Percentiles rank a stretch among this genome's conserved stretches.
Evolutionary conservation across 2,113 vertebrate species (phyloP).

Genomic region (Bungarus multicinctus): DNA sequence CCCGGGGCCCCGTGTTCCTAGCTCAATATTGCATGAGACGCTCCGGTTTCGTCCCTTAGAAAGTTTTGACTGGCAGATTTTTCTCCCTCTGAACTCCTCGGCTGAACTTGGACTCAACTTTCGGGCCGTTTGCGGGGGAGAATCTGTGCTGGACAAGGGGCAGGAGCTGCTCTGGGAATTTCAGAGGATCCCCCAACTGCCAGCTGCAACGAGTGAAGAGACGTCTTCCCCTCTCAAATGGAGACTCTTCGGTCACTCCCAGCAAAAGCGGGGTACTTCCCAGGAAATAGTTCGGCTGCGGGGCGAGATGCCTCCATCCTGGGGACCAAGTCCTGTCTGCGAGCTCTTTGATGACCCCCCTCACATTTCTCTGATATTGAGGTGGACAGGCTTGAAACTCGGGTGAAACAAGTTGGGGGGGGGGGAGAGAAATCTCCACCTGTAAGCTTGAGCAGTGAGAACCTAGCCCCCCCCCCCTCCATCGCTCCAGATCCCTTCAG

Average conservation of each 20-base stretch:
- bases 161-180: not conserved
- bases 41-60: not conserved
- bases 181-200: not conserved
- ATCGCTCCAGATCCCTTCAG: too few relatives aligned
- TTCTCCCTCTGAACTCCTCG: not conserved
- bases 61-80: not conserved
- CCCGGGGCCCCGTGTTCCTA: accelerated
- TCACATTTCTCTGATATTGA: not conserved
- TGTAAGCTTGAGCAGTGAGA: too few relatives aligned
- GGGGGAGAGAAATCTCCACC: too few relatives aligned
- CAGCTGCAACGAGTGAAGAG: not conserved
- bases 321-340: not conserved
- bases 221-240: not conserved
- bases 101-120: not conserved
- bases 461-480: too few relatives aligned
- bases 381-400: too few relatives aligned
- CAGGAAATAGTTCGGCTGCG: not conserved
- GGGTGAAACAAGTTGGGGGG: too few relatives aligned
- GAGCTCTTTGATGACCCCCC: not conserved
- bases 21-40: not conserved
- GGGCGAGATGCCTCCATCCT: not conserved
- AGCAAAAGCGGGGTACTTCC: not conserved
- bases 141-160: not conserved
- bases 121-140: not conserved
- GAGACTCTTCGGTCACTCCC: not conserved